A percentile compares a stretch with the other conserved stretches of the same genome.
These are phyloP conservation scores for Cheilosia variabilis DNA, from an alignment of 2,888 invertebrate species.

Conservation along the genomic window DNA sequence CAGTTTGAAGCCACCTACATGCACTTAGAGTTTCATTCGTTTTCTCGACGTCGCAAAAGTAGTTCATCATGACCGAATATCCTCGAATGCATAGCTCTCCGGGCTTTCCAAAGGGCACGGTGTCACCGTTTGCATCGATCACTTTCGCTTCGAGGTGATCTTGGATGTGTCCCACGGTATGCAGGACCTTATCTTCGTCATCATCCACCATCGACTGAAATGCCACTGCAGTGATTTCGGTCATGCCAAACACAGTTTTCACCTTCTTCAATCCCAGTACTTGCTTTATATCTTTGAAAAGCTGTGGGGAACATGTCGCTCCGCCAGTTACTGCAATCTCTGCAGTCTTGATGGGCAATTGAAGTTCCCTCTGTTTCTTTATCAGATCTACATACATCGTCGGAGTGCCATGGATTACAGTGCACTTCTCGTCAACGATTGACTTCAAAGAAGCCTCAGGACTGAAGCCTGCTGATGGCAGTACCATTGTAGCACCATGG, in stretches of 20 bases:
- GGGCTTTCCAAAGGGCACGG: conserved; percentile 86
- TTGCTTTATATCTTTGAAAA: conserved; percentile 84
- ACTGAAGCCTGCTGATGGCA: conserved; percentile 86
- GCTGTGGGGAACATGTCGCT: conserved; percentile 86
- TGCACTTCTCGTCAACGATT: conserved; percentile 88
- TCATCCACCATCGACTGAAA: conserved; percentile 84
- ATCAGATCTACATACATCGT: conserved; percentile 92
- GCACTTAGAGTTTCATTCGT: conserved; percentile 86
- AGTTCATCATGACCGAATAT: conserved; percentile 88
- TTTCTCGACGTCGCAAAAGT: conserved; percentile 88
- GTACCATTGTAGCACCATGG: conserved; percentile 85
- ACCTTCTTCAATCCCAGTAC: conserved; percentile 83
- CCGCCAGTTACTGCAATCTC: conserved; percentile 88
- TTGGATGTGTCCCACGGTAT: conserved; percentile 84
- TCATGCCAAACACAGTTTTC: conserved; percentile 85
- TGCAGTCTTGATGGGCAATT: conserved; percentile 83
- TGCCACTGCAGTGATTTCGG: conserved; percentile 84
- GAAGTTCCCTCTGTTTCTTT: conserved; percentile 83
- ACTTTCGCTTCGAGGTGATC: conserved; percentile 85
- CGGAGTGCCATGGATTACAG: conserved; percentile 89
- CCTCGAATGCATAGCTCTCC: conserved; percentile 90
- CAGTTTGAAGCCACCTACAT: conserved; percentile 89
- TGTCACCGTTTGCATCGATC: conserved; percentile 85
- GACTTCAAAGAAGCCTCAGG: conserved; percentile 86
- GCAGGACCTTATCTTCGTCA: conserved; percentile 80